A percentile compares a stretch with the other conserved stretches of the same genome.
phyloP scores from a whole-genome alignment of 2,797 vertebrate genomes.

The Xyrichtys novacula region DNA sequence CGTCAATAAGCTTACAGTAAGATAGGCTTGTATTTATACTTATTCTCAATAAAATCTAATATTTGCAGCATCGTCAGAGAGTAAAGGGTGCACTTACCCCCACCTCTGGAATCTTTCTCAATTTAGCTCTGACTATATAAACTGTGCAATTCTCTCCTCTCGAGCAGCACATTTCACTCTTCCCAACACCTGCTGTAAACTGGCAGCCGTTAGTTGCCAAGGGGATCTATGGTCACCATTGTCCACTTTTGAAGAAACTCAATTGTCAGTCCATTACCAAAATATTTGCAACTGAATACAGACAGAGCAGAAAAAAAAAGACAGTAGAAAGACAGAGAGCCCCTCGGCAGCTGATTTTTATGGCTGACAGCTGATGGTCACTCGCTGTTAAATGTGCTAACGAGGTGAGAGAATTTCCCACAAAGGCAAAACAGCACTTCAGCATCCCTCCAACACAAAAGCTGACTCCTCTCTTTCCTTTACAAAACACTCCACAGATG shows the following conservation, averaged over 20 bases:
- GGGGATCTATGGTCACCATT: slow-evolving; percentile 8
- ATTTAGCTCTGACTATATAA: neutral
- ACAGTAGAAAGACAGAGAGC: slow-evolving; percentile 28
- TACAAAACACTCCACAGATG: slow-evolving; percentile 76
- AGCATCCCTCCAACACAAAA: slow-evolving; percentile 43
- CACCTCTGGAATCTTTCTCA: neutral
- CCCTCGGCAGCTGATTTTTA: slow-evolving; percentile 52
- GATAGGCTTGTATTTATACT: too few relatives aligned
- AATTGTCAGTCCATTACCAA: slow-evolving; percentile 42
- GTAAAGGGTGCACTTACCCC: neutral
- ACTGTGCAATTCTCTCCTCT: neutral
- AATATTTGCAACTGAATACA: slow-evolving; percentile 65
- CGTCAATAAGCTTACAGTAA: neutral
- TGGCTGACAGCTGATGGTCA: slow-evolving; percentile 69
- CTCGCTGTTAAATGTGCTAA: slow-evolving; percentile 69
- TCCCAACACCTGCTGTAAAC: slow-evolving; percentile 23
- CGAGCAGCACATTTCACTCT: slow-evolving; percentile 8
- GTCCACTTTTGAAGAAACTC: slow-evolving; percentile 20
- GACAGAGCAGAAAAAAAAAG: slow-evolving; percentile 41
- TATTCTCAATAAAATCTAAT: too few relatives aligned
- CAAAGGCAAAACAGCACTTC: slow-evolving; percentile 63
- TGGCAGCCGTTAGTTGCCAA: slow-evolving; percentile 8
- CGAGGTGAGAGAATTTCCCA: slow-evolving; percentile 64
- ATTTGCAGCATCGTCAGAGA: neutral
- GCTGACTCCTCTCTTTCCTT: slow-evolving; percentile 57